Base-by-base conservation (phyloP, 1,140 invertebrate species). In the Chlorops oryzae region DNA sequence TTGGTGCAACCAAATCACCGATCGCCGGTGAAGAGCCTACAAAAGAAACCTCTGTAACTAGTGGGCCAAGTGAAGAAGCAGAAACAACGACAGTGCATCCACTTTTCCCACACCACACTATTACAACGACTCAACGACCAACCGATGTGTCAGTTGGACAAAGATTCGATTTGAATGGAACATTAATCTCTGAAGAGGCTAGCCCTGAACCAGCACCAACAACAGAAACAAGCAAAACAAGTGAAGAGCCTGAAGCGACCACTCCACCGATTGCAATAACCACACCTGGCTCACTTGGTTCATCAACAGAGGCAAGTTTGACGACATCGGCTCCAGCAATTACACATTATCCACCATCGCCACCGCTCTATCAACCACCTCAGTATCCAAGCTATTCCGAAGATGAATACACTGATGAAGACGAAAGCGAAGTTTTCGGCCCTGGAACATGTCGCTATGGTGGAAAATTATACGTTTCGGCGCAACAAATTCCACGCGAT, bases 401-500 rank as follows among this genome's bases (percentile, higher is more conserved):
- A 35, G 77, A 78, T 41, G 78, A 81, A 51, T 81, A 84, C 43
- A 81, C 84, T 50, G 77, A 77, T n/a, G 80, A 81, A 40, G 85
- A 88, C 54, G 85, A 87, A 58, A 80, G 83, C 59, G 80, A 80
- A 55, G 74, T 83, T 5, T 88, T 89, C 58, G 88, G 88, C 38
- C 88, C 88, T 22, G 90, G 90, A 50, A 93, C 90, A 27, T 95
- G 92, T 65, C 77, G 91, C 57, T 94, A 91, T 63, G 88, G 90
- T 40, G 89, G 90, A 57, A 91, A 91, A 73, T 83, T 94, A 28
- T 95, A 91, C 64, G 88, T 93, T 25, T 94, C 90, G 1, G 92
- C 92, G 4, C 91, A 95, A 75, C 92, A 96, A 76, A 93, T 96
- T 55, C 91, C 91, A 18, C 77, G 91, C 58, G 88, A 92, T 52